Conservation (phyloP, 1,140 invertebrate genomes). For the Brachionus asplanchnoidis region DNA sequence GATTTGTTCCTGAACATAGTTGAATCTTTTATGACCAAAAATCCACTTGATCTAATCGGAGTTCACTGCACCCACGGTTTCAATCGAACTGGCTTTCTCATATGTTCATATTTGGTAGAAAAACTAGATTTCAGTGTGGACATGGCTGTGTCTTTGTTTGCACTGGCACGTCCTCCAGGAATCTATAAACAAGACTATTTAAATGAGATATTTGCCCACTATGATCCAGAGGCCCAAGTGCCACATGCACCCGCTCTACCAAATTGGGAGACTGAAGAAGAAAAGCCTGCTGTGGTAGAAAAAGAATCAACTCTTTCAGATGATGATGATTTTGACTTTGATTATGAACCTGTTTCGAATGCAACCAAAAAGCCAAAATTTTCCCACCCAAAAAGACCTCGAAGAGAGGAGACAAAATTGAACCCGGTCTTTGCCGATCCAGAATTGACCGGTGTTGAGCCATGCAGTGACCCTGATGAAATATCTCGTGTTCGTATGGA, state of each 20-base stretch:
- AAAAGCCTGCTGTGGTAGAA: neutral
- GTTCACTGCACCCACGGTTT: slow-evolving; percentile 99
- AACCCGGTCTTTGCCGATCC: slow-evolving; percentile 46
- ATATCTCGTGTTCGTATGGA: slow-evolving; percentile 68
- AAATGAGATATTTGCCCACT: slow-evolving; percentile 63
- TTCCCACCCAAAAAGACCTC: neutral
- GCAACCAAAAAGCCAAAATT: neutral
- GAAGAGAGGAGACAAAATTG: neutral
- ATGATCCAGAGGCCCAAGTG: slow-evolving; percentile 59
- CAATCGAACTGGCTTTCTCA: slow-evolving; percentile 89
- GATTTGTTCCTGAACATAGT: slow-evolving; percentile 72
- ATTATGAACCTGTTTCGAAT: neutral
- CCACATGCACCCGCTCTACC: neutral
- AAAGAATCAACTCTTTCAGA: neutral
- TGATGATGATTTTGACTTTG: neutral
- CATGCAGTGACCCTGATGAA: slow-evolving; percentile 59
- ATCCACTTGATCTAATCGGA: slow-evolving; percentile 66
- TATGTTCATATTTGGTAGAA: slow-evolving; percentile 80
- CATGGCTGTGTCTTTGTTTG: slow-evolving; percentile 69
- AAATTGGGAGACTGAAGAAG: neutral
- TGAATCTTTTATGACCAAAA: slow-evolving; percentile 69
- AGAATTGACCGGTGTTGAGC: slow-evolving; percentile 53
- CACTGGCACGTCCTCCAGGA: slow-evolving; percentile 61
- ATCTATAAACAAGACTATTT: slow-evolving; percentile 70
- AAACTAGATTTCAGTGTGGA: slow-evolving; percentile 65